Evolutionary conservation across 2,797 vertebrate species (phyloP).

Genomic region (Brachymystax lenok): DNA sequence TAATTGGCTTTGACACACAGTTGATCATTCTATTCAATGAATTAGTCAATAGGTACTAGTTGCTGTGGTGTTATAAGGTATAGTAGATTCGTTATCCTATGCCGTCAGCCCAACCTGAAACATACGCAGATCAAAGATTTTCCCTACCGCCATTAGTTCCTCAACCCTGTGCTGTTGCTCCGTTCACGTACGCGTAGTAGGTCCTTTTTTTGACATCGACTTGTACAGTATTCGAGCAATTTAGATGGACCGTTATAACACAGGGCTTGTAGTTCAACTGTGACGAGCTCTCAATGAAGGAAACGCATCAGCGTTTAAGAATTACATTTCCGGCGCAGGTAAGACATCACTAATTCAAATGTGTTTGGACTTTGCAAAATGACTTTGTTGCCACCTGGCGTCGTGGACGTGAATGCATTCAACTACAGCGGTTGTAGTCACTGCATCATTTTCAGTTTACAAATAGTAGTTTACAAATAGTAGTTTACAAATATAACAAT

Average conservation of each 20-base stretch:
- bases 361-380: neutral
- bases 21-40: neutral
- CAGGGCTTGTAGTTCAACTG: neutral
- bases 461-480: neutral
- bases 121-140: neutral
- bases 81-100: neutral
- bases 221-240: slow-evolving; percentile 16
- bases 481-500: neutral
- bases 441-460: no score
- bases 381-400: neutral
- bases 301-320: slow-evolving; percentile 74
- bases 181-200: slow-evolving; percentile 13
- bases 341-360: slow-evolving; percentile 44
- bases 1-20: neutral
- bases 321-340: slow-evolving; percentile 62
- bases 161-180: slow-evolving; percentile 29
- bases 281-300: slow-evolving; percentile 10
- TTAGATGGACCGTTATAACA: slow-evolving; percentile 17
- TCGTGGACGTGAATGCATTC: neutral
- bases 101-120: neutral
- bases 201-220: slow-evolving; percentile 55
- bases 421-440: neutral
- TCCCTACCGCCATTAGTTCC: slow-evolving; percentile 70
- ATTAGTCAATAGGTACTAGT: neutral
- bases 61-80: neutral